Conservation (phyloP, 1,140 invertebrate species). For the Drosophila arawakana region DNA sequence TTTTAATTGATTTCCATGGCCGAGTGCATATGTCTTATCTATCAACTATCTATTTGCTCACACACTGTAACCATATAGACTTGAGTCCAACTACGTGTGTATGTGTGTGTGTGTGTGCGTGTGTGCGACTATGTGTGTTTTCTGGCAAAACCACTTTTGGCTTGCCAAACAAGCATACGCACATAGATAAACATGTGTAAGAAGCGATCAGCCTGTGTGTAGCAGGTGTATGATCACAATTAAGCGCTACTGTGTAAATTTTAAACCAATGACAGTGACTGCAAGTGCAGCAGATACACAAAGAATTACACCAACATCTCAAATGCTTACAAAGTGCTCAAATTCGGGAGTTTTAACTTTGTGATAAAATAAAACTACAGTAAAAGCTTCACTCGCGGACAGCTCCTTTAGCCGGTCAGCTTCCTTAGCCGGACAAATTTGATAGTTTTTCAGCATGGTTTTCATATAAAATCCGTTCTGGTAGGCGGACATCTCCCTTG, state of each 20-base stretch:
- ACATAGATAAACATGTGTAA: slow-evolving; percentile 6
- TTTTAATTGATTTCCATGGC: slow-evolving; percentile 84
- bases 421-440: no score
- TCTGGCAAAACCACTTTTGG: slow-evolving; percentile 4
- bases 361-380: no score
- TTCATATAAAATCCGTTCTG: no score
- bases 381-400: no score
- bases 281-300: neutral
- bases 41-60: slow-evolving; percentile 58
- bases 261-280: neutral
- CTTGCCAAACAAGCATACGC: neutral
- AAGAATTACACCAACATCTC: neutral
- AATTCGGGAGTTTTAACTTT: no score
- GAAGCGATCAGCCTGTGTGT: slow-evolving; percentile 6
- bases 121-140: neutral
- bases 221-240: slow-evolving; percentile 10
- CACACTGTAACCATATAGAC: slow-evolving; percentile 19
- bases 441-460: no score
- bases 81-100: slow-evolving; percentile 2
- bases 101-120: slow-evolving; percentile 2
- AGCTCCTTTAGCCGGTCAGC: no score
- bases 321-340: no score
- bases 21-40: slow-evolving; percentile 75
- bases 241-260: neutral
- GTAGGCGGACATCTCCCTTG: no score